Conservation (phyloP, 2,113 vertebrate species). For the Poeciliopsis turrubarensis region DNA sequence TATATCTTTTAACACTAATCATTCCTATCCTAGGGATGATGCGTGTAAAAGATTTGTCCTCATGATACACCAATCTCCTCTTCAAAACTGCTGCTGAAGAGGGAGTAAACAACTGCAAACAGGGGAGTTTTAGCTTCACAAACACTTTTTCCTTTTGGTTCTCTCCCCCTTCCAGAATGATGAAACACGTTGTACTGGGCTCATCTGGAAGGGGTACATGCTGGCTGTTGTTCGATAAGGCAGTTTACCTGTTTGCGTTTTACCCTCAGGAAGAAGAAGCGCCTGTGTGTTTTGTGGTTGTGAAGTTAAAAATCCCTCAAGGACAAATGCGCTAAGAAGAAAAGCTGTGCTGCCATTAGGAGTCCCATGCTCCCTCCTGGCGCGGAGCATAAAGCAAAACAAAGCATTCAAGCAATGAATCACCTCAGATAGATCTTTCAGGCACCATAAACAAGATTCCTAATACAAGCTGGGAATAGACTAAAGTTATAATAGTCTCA, state of each 20-base stretch:
- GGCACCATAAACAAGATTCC: slow-evolving; percentile 66
- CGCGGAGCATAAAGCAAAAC: slow-evolving; percentile 61
- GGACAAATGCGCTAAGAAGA: slow-evolving; percentile 70
- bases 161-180: slow-evolving; percentile 32
- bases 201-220: slow-evolving; percentile 60
- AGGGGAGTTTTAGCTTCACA: slow-evolving; percentile 25
- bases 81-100: slow-evolving; percentile 27
- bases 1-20: slow-evolving; percentile 68
- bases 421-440: slow-evolving; percentile 67
- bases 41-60: neutral
- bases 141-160: slow-evolving; percentile 13
- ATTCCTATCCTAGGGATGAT: slow-evolving; percentile 56
- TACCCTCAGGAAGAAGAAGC: slow-evolving; percentile 57
- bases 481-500: slow-evolving; percentile 61
- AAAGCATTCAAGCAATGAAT: slow-evolving; percentile 73
- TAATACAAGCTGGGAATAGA: slow-evolving; percentile 61
- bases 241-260: slow-evolving; percentile 62
- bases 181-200: slow-evolving; percentile 49
- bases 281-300: slow-evolving; percentile 48
- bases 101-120: slow-evolving; percentile 12
- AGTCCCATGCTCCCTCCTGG: slow-evolving; percentile 48
- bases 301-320: slow-evolving; percentile 73
- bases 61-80: slow-evolving; percentile 23
- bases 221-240: slow-evolving; percentile 61
- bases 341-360: slow-evolving; percentile 64